Evolutionary conservation across 2,888 invertebrate genomes (phyloP), one percentile per base, ranked within the genome.

Genomic region (Piscicola geometra): DNA sequence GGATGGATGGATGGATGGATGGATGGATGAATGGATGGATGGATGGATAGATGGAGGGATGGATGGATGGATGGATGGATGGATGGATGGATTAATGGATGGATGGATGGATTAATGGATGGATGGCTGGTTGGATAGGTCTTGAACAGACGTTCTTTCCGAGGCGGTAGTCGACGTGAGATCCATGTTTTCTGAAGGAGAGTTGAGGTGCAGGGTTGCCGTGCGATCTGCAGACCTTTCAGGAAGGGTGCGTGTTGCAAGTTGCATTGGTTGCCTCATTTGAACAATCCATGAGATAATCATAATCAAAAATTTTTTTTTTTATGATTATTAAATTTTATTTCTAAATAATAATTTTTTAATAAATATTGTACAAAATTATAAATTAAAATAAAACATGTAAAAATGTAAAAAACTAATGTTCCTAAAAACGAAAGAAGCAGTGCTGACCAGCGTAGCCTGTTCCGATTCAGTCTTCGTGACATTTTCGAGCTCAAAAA

Each of bases 151-250:
- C 41, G 41, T 56, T 56, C 15, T 56, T 56, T 56, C 60, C 21
- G 15, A 41, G 41, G 15, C 41, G 71, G 64, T 76, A 81, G 12
- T 77, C 76, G 15, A 64, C 66, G 33, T 78, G 60, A 1, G 36
- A 75, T 21, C 78, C 78, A 18, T 78, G 77, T 56, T 78, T 79
- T n/a, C 78, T 72, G 79, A 81, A 81, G 12, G 78, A 76, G 75
- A 77, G 75, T 25, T 68, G 60, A 25, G 78, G 77, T 30, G 68
- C 50, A 0, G 82, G 82, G 56, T 81, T 80, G 32, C 81, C 82
- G 1, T 73, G 70, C 15, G 80, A 76, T 3, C 73, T 52, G 77
- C 82, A 82, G 12, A 50, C 60, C 60, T 56, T 5, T 56, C n/a
- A n/a, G n/a, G n/a, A n/a, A n/a, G n/a, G n/a, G n/a, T n/a, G n/a